Evolutionary conservation across 2,113 vertebrate species (phyloP), one percentile per base, ranked within the genome.

Genomic region (Recurvirostra avosetta): DNA sequence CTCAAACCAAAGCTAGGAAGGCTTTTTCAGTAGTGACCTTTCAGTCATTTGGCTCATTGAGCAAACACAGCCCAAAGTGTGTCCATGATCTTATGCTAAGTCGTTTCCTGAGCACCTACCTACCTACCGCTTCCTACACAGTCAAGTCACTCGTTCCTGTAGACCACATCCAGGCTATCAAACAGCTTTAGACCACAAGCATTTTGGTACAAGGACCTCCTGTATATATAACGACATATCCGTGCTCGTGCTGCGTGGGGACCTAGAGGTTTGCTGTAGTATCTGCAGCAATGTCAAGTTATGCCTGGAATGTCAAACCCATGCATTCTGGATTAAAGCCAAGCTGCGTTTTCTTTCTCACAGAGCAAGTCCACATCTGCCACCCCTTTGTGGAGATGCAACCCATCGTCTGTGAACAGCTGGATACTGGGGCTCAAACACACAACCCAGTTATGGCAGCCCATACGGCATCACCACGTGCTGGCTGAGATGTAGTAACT

Each of bases 231-330:
- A 32, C 11, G 50, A 27, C 6, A 18, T 20, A 20, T n/a, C 36
- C 0, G 0, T 47, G 23, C 14, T 92, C 36, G 6, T 62, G 80
- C 40, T 91, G 55, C 6, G 2, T 20, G 17, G 25, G 45, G 22
- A 59, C 47, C 17, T 27, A 41, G 30, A 67, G 22, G 8, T 12
- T 74, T 94, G 32, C 65, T 74, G 0, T 29, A 47, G 43, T 50
- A 68, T 26, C 71, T 87, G 32, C 32, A 83, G 40, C 53, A 71
- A 59, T 23, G 41, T 80, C 50, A 58, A 45, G 73, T 43, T n/a
- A 45, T 7, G 38, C 17, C 29, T 90, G 78, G 81, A 90, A 93
- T 71, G 32, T 58, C 17, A 87, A 87, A 59, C 6, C 6, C 41
- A 13, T 55, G 45, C 38, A n/a, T 52, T 84, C 52, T 78, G 32